These are phyloP conservation scores for Clavelina lepadiformis DNA, from an alignment of 23 tunicate species.

Conservation along the genomic window DNA sequence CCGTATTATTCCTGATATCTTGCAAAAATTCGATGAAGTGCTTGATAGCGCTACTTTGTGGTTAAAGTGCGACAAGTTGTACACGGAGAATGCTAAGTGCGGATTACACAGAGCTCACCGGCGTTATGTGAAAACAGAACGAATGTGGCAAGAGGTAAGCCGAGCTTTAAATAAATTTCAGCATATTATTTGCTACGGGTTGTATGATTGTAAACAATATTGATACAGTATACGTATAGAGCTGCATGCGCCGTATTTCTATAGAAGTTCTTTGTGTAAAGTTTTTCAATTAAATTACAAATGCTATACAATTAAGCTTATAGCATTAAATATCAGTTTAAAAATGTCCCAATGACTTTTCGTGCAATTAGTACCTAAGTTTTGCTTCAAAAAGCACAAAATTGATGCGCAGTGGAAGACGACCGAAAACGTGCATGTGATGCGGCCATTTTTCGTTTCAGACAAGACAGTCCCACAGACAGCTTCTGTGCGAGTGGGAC, in stretches of 20 bases:
- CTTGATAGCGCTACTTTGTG: conserved; percentile 51
- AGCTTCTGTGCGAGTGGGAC: conserved; percentile 48
- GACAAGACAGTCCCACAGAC: conserved; percentile 56
- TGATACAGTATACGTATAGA: too few species aligned
- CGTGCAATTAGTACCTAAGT: too few species aligned
- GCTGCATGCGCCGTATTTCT: too few species aligned
- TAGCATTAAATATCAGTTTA: too few species aligned
- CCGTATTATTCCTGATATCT: conserved; percentile 53
- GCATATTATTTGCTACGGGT: neutral
- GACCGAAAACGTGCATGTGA: neutral
- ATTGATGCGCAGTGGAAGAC: neutral
- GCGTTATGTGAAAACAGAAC: conserved; percentile 66
- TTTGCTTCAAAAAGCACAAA: too few species aligned
- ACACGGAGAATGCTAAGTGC: conserved; percentile 66
- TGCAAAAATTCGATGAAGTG: conserved; percentile 48
- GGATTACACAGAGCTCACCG: conserved; percentile 67
- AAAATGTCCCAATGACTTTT: too few species aligned
- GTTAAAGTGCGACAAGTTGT: conserved; percentile 62
- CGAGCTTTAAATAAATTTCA: neutral
- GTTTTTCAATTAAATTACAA: too few species aligned
- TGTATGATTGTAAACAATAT: too few species aligned
- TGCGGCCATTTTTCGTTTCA: conserved; percentile 20
- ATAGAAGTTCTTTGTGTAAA: too few species aligned
- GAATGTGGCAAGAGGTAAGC: conserved; percentile 76
- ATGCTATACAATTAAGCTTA: too few species aligned